phyloP scores from a whole-genome alignment of 1,140 invertebrate species.

The Leptoteleia sp. region DNA sequence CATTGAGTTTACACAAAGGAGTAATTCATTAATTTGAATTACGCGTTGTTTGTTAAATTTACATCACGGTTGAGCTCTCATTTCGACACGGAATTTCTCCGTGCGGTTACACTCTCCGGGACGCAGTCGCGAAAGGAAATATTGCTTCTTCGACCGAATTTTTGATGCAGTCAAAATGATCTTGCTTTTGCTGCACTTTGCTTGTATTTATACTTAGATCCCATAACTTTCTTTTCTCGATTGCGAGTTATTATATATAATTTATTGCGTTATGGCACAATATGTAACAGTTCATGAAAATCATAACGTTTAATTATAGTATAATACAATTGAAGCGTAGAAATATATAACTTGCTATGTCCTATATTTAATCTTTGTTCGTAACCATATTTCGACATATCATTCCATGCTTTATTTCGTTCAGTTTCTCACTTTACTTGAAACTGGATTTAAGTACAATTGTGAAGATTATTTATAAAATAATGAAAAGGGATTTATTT shows the following conservation, averaged over 20 bases:
- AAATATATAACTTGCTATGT: no score
- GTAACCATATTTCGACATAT: no score
- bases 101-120: constrained; percentile 27
- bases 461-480: no score
- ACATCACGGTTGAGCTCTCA: constrained; percentile 27
- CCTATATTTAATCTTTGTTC: no score
- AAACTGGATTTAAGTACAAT: no score
- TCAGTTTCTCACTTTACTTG: no score
- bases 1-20: constrained; percentile 22
- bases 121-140: constrained; percentile 43
- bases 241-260: constrained; percentile 35
- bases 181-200: constrained; percentile 4
- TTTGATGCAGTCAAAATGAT: constrained; percentile 23
- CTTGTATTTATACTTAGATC: constrained; percentile 21
- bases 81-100: constrained; percentile 47
- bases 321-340: constrained; percentile 1
- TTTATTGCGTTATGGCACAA: constrained; percentile 16
- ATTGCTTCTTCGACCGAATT: constrained; percentile 39
- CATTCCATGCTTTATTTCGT: no score
- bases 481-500: no score
- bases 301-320: constrained; percentile 3
- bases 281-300: not conserved
- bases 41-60: constrained; percentile 33
- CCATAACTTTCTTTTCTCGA: constrained; percentile 36
- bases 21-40: constrained; percentile 15